Base-by-base conservation (phyloP, 2,113 vertebrate genomes). In the Equus quagga region DNA sequence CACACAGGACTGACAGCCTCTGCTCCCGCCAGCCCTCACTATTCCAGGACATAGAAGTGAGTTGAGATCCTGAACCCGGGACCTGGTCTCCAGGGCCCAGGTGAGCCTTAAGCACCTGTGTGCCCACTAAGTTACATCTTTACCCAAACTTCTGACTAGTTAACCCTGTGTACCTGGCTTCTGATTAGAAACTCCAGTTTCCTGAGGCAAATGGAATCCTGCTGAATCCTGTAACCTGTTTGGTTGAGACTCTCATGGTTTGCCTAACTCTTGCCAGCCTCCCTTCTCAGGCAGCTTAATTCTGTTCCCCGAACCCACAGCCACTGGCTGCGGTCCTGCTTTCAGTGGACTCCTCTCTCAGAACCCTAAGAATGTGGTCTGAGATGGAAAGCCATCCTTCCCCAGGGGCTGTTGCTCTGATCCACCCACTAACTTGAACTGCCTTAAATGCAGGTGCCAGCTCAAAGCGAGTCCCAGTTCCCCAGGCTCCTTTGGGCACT, bases 361-460 rank as follows among this genome's bases (percentile, higher is more conserved):
- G 51, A 83, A 15, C 14, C 31, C 49, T 11, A 11, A 6, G 64
- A 21, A 10, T 8, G 28, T 13, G 13, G 31, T 44, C 44, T 15
- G 67, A 11, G n/a, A 9, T 0, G 3, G 65, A 26, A n/a, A 13
- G 46, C 49, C 13, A 8, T 2, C 4, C 17, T 67, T 24, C 9
- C 15, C 11, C 8, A 13, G n/a, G 0, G 4, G 3, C 0, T 3
- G 9, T 41, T 9, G 12, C 31, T 85, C 11, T 6, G 46, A 24
- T 51, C 46, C 19, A 15, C 6, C 33, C 23, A 3, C 8, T 33
- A 28, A 31, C 12, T 31, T 10, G 41, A 51, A 51, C 0, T 5
- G 49, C 69, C 33, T n/a, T 82, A 12, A 64, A 41, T 41, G 44
- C 46, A 8, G 21, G 41, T 11, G 6, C 51, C 49, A 64, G 23